Percentiles rank a stretch among this genome's conserved stretches.
phyloP scores from a whole-genome alignment of 2,888 invertebrate species.

The Standfussiana lucernea region DNA sequence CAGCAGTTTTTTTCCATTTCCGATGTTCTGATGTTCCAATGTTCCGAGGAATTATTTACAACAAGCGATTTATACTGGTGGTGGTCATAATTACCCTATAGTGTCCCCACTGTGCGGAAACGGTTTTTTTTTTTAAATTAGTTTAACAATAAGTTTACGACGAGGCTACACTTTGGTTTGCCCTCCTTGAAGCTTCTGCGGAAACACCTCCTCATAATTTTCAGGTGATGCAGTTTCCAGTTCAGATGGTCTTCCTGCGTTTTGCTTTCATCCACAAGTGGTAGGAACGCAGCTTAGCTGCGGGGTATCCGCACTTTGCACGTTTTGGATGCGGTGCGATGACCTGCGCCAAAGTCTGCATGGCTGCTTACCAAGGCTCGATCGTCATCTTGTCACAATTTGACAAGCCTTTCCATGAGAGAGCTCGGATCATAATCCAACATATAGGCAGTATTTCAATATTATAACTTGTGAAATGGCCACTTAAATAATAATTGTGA shows the following conservation, averaged over 20 bases:
- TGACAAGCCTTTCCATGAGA: constrained; percentile 77
- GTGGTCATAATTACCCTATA: not conserved
- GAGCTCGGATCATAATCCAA: not conserved
- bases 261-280: constrained; percentile 99
- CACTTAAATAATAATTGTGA: constrained; percentile 29
- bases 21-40: no score
- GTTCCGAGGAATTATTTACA: constrained; percentile 14
- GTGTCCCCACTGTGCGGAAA: not conserved
- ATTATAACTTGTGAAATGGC: constrained; percentile 15
- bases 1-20: not conserved
- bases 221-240: not conserved
- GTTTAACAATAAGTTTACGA: constrained; percentile 80
- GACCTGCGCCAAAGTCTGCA: constrained; percentile 99
- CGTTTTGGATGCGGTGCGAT: constrained; percentile 98
- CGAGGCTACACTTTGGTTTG: constrained; percentile 92
- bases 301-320: constrained; percentile 99
- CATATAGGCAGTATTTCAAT: not conserved
- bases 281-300: constrained; percentile 97
- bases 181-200: constrained; percentile 94
- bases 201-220: constrained; percentile 78
- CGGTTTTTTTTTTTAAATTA: not conserved
- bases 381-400: constrained; percentile 94
- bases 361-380: constrained; percentile 99
- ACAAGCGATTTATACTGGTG: not conserved
- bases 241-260: constrained; percentile 94